Base-by-base conservation (phyloP, 1,140 invertebrate genomes). In the Thaumetopoea pityocampa region DNA sequence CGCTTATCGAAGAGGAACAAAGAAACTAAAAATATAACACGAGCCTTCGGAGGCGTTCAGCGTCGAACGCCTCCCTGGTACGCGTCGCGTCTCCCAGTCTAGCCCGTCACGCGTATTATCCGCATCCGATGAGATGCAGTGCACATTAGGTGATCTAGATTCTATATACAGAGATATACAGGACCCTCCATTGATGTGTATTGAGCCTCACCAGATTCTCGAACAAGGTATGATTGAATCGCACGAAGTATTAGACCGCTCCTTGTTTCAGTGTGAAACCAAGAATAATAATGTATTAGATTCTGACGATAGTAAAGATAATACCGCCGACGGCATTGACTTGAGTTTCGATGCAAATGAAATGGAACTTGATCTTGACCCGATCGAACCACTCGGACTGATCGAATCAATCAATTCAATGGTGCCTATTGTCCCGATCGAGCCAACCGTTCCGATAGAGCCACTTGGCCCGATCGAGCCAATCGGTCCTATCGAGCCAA, bases 1-100 rank as follows among this genome's bases (percentile, higher is more conserved):
- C 43, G 89, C 90, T 23, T 63, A 90, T 16, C 91, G 92, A 57
- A 69, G 60, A 54, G 49, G 62, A 1, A 23, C 50, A 3, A 80
- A 73, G 48, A 77, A 73, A 40, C 28, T 69, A 51, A 74, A 70
- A 66, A 65, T 68, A 68, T 83, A 80, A 78, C 76, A 80, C 33
- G 54, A 63, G 52, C 46, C 46, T 29, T 41, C 57, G 61, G 68
- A 44, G 45, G 63, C 52, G 36, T 46, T 46, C 33, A 35, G 46
- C 37, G 59, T 35, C 30, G 59, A 34, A 28, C 45, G 36, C 62
- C 53, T 30, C 27, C 58, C 50, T 26, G 46, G 48, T 38, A 37
- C 60, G 41, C 74, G 68, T 29, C 56, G 62, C 29, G 46, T 56
- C 33, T 63, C 66, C 19, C 66, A 59, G 46, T 62, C 66, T 18